These are phyloP conservation scores for Chanos chanos DNA, from an alignment of 2,797 vertebrate genomes.

Conservation along the genomic window DNA sequence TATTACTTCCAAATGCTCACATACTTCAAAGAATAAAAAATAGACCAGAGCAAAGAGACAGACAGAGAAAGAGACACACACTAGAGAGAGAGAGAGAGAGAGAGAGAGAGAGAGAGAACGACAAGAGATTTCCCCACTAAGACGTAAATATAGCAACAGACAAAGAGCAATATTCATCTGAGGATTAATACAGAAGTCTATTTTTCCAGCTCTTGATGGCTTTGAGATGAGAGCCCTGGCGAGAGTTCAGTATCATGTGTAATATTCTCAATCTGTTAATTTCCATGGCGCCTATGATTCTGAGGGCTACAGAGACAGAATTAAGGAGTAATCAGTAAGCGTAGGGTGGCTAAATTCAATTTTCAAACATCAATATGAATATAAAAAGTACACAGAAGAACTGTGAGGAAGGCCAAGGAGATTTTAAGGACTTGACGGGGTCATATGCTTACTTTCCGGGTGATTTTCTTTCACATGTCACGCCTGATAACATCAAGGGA, in stretches of 20 bases:
- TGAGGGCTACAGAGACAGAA: constrained; percentile 30
- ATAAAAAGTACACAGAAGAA: constrained; percentile 2
- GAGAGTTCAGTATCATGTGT: constrained; percentile 10
- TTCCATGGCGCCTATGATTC: constrained; percentile 33
- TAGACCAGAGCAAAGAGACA: neutral
- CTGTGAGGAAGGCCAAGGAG: neutral
- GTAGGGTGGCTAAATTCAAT: constrained; percentile 35
- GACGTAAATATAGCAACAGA: too few species aligned
- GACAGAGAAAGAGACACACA: neutral
- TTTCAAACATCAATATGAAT: constrained; percentile 36
- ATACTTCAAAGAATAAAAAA: constrained; percentile 30
- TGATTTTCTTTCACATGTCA: constrained; percentile 19
- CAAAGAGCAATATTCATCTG: too few species aligned
- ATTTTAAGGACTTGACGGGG: neutral
- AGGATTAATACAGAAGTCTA: too few species aligned
- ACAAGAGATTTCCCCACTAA: too few species aligned
- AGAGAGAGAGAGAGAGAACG: too few species aligned
- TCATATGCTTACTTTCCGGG: too few species aligned
- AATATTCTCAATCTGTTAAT: constrained; percentile 24
- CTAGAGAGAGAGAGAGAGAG: too few species aligned
- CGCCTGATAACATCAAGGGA: constrained; percentile 27
- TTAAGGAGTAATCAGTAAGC: constrained; percentile 33
- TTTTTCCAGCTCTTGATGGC: too few species aligned
- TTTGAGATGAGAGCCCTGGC: too few species aligned
- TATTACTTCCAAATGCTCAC: constrained; percentile 63